Evolutionary conservation across 2,797 vertebrate genomes (phyloP).

Genomic region (Neopelma chrysocephalum): DNA sequence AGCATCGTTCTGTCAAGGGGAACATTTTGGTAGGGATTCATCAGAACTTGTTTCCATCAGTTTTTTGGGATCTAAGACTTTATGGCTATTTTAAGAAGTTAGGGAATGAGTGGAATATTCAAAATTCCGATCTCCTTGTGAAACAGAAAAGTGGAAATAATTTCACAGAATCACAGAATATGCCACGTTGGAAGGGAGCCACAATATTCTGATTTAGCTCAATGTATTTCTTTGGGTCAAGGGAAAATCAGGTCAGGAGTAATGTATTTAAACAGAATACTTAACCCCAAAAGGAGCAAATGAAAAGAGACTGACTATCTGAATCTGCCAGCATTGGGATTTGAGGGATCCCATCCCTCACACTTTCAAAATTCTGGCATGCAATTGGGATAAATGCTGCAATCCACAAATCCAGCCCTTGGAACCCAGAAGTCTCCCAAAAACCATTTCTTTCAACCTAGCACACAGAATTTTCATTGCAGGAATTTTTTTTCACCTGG

Average conservation of each 20-base stretch:
- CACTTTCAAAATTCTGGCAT: background rate
- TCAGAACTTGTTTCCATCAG: background rate
- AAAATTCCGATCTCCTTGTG: background rate
- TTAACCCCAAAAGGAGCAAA: background rate
- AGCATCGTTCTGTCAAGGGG: background rate
- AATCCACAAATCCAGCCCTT: background rate
- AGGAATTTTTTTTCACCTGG: background rate
- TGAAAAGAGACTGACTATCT: background rate
- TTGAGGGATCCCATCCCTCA: background rate
- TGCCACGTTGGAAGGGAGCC: background rate
- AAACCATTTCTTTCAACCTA: background rate
- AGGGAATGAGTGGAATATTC: background rate
- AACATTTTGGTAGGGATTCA: background rate
- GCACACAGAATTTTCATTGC: background rate
- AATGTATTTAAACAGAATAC: background rate
- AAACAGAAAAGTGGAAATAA: background rate
- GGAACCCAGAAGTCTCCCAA: background rate
- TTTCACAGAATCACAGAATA: background rate
- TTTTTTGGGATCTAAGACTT: background rate
- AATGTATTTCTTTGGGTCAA: background rate
- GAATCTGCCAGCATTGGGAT: background rate
- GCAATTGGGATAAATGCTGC: background rate
- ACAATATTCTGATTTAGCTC: background rate
- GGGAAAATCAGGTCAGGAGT: background rate
- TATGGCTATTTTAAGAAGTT: background rate